Evolutionary conservation across 1,140 invertebrate species (phyloP), one percentile per base, ranked within the genome.

Genomic region (Meloidogyne chitwoodi): DNA sequence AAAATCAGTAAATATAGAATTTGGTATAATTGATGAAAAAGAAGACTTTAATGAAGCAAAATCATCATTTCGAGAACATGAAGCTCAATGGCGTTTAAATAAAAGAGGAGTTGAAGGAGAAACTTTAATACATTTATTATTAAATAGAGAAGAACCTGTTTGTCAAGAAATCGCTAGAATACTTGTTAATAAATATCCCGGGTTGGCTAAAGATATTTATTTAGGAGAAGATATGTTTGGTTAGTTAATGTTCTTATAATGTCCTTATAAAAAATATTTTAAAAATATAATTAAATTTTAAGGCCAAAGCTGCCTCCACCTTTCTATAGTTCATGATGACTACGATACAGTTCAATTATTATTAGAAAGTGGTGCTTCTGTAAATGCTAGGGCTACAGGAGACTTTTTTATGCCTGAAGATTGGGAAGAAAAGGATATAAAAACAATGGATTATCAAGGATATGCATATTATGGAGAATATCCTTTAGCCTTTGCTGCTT

Each of bases 141-240:
- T 97, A 77, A 95, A 97, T 74, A 94, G 94, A 85, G 94, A 97
- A 88, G 95, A 93, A 0, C 92, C 93, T 85, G 74, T 76, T 90
- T 92, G 26, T 93, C 94, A 87, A 92, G 92, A 92, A 69, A 90
- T 98, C 65, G 95, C 94, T 0, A 91, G 94, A 74, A 93, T 93
- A 6, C 87, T 99, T 27, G 89, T 98, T 0, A 93, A 94, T 86
- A 92, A 93, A 83, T 99, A 94, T 87, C 95, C 95, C 0, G 93
- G 93, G 83, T 87, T 96, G 62, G 93, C 94, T 0, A 89, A 95
- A 56, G 96, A 98, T 88, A 92, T 96, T 16, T 95, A 98, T 68
- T 94, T 98, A 89, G 95, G 94, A 1, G 93, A 96, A 87, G 95
- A 98, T 89, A 98, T 98, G 90, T 91, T 94, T 84, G 95, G 93